phyloP scores from a whole-genome alignment of 2,797 vertebrate genomes.

The Trachurus trachurus region DNA sequence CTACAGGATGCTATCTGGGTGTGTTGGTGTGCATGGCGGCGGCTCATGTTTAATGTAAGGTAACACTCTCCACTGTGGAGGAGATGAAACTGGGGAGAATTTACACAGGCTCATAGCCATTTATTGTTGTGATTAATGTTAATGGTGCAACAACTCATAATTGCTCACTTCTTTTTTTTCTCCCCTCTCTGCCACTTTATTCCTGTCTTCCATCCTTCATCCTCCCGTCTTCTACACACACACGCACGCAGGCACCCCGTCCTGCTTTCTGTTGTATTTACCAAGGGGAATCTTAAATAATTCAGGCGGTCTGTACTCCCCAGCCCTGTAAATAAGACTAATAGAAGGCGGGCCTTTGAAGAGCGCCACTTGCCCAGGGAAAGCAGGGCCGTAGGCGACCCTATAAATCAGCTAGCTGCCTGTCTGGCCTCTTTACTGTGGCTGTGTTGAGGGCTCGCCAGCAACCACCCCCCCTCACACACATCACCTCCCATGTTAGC shows the following conservation, averaged over 20 bases:
- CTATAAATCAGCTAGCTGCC: slow-evolving; percentile 73
- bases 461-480: background rate
- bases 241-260: slow-evolving; percentile 14
- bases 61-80: slow-evolving; percentile 29
- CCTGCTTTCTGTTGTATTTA: slow-evolving; percentile 69
- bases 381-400: slow-evolving; percentile 67
- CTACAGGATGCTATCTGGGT: slow-evolving; percentile 33
- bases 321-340: slow-evolving; percentile 80
- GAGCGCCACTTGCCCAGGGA: slow-evolving; percentile 71
- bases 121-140: slow-evolving; percentile 74
- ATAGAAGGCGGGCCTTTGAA: slow-evolving; percentile 75
- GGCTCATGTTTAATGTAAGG: slow-evolving; percentile 51
- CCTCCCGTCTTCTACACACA: background rate
- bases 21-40: slow-evolving; percentile 6
- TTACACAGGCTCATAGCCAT: slow-evolving; percentile 51
- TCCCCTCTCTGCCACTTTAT: slow-evolving; percentile 27
- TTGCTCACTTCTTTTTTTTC: slow-evolving; percentile 39
- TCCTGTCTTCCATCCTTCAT: slow-evolving; percentile 28
- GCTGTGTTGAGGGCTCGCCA: slow-evolving; percentile 49
- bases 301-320: slow-evolving; percentile 68
- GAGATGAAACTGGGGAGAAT: slow-evolving; percentile 56
- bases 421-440: slow-evolving; percentile 64
- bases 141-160: slow-evolving; percentile 67
- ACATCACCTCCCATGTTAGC: slow-evolving; percentile 29
- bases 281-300: slow-evolving; percentile 74